Evolutionary conservation across 2,797 vertebrate genomes (phyloP), one percentile per base, ranked within the genome.

Genomic region (Trematomus bernacchii): DNA sequence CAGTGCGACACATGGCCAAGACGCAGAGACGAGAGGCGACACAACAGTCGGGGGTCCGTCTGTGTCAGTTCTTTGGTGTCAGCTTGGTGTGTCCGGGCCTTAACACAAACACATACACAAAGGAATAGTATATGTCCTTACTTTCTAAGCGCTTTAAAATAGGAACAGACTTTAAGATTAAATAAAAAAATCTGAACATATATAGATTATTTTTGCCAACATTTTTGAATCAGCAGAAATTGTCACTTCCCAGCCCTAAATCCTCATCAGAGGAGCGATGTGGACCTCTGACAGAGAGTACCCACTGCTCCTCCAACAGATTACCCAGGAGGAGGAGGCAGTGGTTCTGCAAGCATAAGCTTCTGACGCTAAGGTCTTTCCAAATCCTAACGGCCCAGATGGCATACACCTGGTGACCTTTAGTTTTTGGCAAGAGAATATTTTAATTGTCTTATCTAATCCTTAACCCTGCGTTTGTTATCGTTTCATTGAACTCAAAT

Each of bases 381-480:
- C 75, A 90, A 86, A 89, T 90, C 86, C 86, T 19, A 67, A 9
- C 51, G 60, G 67, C 65, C 77, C 87, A 88, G 84, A 89, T 92
- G 88, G 87, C 77, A 82, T 72, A 69, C 66, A 59, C 67, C 79
- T 58, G 13, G 58, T 63, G 54, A 65, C 78, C 64, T 79, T 68
- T 47, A 48, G 71, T 76, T 75, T 73, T 76, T 70, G 73, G 71
- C 68, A 67, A 19, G 57, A 61, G 9, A 14, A 33, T 40, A 70
- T 73, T 74, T 44, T 16, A 52, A 55, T 72, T n/a, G n/a, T 61
- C 40, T 75, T 44, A 79, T 6, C 27, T 52, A n/a, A 67, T n/a
- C 3, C 13, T 54, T 4, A 63, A 21, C 16, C 50, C 6, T 9
- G 2, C 27, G 46, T 63, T 18, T 44, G 4, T 58, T 76, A 23